Evolutionary conservation across 1,140 invertebrate genomes (phyloP).

Genomic region (Bradynema listronoti): DNA sequence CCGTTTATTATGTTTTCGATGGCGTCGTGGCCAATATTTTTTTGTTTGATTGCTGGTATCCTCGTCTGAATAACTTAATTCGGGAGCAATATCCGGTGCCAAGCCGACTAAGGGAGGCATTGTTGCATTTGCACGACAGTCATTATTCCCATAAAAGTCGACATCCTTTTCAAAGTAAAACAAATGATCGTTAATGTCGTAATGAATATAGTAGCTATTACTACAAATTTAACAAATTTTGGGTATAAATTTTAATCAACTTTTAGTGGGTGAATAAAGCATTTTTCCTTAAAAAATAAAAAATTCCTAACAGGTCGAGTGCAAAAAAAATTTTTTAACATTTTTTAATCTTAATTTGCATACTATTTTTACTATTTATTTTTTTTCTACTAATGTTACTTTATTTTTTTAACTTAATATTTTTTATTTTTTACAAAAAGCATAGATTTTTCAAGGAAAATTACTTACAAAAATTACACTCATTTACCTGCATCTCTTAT

Average conservation of each 20-base stretch:
- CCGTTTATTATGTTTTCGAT: too few relatives aligned
- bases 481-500: slow-evolving; percentile 30
- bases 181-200: slow-evolving; percentile 36
- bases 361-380: not conserved
- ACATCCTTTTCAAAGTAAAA: slow-evolving; percentile 43
- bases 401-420: not conserved
- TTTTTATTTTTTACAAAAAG: slow-evolving; percentile 4
- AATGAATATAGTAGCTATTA: slow-evolving; percentile 40
- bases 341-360: not conserved
- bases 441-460: too few relatives aligned
- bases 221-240: slow-evolving; percentile 17
- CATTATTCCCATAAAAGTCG: slow-evolving; percentile 23
- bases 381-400: not conserved
- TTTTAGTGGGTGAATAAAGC: not conserved
- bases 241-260: not conserved
- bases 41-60: too few relatives aligned
- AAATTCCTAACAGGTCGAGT: not conserved
- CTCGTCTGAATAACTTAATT: too few relatives aligned
- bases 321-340: not conserved
- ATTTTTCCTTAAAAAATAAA: not conserved
- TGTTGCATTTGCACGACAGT: slow-evolving; percentile 21
- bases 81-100: too few relatives aligned
- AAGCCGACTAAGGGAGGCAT: too few relatives aligned
- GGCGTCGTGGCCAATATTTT: too few relatives aligned
- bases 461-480: too few relatives aligned